Conservation (phyloP, 2,797 vertebrate genomes). For the Alca torda region DNA sequence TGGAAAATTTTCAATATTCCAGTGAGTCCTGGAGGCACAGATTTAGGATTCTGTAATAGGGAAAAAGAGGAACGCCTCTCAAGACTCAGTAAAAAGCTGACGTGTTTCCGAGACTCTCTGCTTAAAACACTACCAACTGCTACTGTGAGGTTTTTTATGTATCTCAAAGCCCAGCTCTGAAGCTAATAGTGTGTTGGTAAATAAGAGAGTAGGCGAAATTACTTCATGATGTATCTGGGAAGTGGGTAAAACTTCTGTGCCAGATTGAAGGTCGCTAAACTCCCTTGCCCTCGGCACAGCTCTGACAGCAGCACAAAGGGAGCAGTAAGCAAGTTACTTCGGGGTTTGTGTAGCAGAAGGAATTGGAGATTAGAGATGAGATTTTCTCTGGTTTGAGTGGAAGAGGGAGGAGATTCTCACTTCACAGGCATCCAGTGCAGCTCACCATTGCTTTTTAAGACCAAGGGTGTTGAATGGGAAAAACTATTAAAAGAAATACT, state of each 20-base stretch:
- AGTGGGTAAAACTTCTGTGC: not conserved
- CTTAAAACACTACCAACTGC: not conserved
- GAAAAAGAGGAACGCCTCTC: not conserved
- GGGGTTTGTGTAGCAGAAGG: not conserved
- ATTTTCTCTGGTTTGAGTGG: not conserved
- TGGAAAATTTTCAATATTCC: constrained; percentile 20
- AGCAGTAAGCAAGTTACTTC: not conserved
- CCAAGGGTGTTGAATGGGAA: not conserved
- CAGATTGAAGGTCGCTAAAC: not conserved
- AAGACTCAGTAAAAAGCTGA: not conserved
- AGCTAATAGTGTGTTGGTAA: not conserved
- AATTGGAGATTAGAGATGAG: not conserved
- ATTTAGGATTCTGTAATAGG: not conserved
- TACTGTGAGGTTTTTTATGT: not conserved
- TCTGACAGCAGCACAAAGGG: not conserved
- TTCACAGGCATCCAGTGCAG: not conserved
- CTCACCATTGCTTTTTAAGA: not conserved
- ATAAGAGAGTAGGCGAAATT: not conserved
- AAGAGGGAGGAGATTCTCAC: not conserved
- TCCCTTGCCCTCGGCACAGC: not conserved
- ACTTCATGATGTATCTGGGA: not conserved
- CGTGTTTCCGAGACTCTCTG: not conserved
- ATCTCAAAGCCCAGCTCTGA: not conserved
- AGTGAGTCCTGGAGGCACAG: not conserved
- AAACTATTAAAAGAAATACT: not conserved